These are phyloP conservation scores for Cheilosia vernalis DNA, from an alignment of 2,888 invertebrate species.

Conservation along the genomic window DNA sequence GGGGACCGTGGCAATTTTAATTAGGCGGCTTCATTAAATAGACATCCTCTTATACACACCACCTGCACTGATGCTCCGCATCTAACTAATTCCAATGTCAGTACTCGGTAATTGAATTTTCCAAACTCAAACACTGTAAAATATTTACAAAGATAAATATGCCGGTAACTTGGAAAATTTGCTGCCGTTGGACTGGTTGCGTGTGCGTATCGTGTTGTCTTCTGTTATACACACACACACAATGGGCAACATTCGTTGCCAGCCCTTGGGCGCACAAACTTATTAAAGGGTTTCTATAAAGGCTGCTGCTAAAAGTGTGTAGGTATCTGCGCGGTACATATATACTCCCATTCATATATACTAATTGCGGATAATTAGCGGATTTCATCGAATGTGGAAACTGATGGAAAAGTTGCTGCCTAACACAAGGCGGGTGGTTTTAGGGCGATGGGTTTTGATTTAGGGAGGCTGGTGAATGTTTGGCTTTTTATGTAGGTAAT, in stretches of 20 bases:
- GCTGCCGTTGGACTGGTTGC: not conserved
- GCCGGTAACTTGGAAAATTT: constrained; percentile 37
- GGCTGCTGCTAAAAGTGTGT: not conserved
- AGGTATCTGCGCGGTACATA: constrained; percentile 12
- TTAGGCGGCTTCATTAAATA: constrained; percentile 64
- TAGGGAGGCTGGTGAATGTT: too few relatives aligned
- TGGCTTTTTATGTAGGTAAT: too few relatives aligned
- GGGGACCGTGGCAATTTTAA: constrained; percentile 62
- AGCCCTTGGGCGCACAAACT: constrained; percentile 32
- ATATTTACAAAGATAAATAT: constrained; percentile 73
- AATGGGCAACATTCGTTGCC: constrained; percentile 42
- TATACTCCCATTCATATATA: constrained; percentile 34
- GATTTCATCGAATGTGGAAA: constrained; percentile 43
- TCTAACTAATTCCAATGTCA: constrained; percentile 57
- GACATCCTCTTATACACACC: constrained; percentile 9
- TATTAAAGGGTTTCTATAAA: constrained; percentile 9
- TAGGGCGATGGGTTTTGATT: not conserved
- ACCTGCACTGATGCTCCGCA: constrained; percentile 36
- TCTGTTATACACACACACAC: constrained; percentile 13
- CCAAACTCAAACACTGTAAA: constrained; percentile 72
- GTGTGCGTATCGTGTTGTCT: constrained; percentile 6
- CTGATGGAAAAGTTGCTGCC: not conserved
- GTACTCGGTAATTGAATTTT: constrained; percentile 65
- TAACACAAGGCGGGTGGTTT: not conserved
- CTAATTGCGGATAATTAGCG: constrained; percentile 61